Evolutionary conservation across 2,888 invertebrate species (phyloP).

Genomic region (Petrophora chlorosata): DNA sequence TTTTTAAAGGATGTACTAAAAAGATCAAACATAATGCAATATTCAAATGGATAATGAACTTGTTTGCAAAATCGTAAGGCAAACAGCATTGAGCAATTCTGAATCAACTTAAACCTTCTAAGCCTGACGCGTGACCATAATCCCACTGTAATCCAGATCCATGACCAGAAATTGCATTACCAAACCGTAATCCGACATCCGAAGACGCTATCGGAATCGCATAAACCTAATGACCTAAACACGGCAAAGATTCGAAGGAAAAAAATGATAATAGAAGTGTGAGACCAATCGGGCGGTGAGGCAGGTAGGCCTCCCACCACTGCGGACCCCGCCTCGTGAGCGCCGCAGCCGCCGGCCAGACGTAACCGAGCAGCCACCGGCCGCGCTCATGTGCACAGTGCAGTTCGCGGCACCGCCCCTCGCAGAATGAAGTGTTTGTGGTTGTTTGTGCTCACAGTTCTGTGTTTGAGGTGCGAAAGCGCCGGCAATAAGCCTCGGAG

Average conservation of each 20-base stretch:
- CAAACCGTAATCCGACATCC: conserved; percentile 3
- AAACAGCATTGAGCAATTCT: conserved; percentile 1
- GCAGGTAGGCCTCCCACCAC: conserved; percentile 78
- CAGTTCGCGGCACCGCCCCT: conserved; percentile 59
- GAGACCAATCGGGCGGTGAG: conserved; percentile 72
- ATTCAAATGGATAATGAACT: neutral
- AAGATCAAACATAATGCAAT: neutral
- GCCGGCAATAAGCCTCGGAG: conserved; percentile 86
- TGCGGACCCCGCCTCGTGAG: conserved; percentile 66
- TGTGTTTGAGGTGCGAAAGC: conserved; percentile 74
- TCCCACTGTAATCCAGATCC: conserved; percentile 8
- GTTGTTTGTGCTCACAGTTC: conserved; percentile 80
- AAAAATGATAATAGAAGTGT: conserved; percentile 60
- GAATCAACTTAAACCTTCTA: neutral
- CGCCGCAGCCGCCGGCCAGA: conserved; percentile 57
- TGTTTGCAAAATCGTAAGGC: conserved; percentile 6
- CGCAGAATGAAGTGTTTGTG: conserved; percentile 80
- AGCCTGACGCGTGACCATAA: conserved; percentile 1
- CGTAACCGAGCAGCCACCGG: conserved; percentile 66
- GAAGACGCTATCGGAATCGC: conserved; percentile 20
- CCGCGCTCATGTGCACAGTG: conserved; percentile 72
- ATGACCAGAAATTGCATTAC: conserved; percentile 34
- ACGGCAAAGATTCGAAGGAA: conserved; percentile 37
- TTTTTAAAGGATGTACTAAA: too few relatives aligned
- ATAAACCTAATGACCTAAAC: conserved; percentile 66